phyloP scores from a whole-genome alignment of 2,888 invertebrate genomes.

The Lithophane socia region DNA sequence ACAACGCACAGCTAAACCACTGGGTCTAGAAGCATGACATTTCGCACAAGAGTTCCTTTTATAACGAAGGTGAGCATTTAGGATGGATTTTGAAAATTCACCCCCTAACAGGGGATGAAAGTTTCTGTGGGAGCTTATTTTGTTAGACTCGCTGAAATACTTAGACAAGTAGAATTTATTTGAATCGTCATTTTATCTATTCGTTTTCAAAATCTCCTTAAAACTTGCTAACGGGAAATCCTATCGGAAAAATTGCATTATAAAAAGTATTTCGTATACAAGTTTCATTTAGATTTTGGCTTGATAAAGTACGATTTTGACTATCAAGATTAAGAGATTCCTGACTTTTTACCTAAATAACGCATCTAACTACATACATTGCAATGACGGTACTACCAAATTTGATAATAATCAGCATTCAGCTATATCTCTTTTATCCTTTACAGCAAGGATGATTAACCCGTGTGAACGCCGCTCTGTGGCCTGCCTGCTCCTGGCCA shows the following conservation, averaged over 20 bases:
- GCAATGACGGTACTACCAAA: background rate
- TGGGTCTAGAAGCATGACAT: background rate
- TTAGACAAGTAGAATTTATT: too few relatives aligned
- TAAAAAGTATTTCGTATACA: background rate
- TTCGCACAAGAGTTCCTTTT: background rate
- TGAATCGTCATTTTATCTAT: too few relatives aligned
- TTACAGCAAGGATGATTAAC: slow-evolving; percentile 82
- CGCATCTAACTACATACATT: background rate
- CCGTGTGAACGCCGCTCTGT: slow-evolving; percentile 80
- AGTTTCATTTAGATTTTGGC: background rate
- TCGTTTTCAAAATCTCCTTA: background rate
- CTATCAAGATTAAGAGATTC: background rate
- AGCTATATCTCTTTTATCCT: slow-evolving; percentile 25
- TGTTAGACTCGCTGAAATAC: too few relatives aligned
- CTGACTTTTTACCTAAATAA: background rate
- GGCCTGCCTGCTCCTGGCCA: slow-evolving; percentile 85
- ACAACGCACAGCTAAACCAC: background rate
- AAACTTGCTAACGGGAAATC: background rate
- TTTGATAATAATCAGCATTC: background rate
- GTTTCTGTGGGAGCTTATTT: too few relatives aligned
- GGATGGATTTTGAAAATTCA: too few relatives aligned
- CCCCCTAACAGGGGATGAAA: too few relatives aligned
- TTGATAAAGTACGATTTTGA: background rate
- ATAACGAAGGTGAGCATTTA: background rate
- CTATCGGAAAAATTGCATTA: background rate